Base-by-base conservation (phyloP, 2,888 invertebrate species). In the Drosophila austrosaltans region DNA sequence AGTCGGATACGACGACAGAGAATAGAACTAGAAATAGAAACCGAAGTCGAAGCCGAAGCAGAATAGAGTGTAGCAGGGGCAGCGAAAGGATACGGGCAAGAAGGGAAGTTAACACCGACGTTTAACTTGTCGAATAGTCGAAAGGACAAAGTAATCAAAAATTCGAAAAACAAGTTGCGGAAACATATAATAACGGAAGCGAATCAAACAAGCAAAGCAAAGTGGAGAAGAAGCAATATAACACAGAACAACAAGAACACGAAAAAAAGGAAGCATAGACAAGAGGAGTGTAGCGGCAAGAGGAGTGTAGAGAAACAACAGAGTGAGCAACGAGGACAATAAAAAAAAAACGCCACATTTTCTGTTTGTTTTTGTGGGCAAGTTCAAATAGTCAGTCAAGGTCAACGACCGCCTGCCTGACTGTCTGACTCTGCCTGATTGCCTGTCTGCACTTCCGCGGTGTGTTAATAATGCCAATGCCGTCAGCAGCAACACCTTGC, bases 111-210 rank as follows among this genome's bases (percentile, higher is more conserved):
- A 53, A 59, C 65, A 54, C 36, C 36, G 10, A 7, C 36, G 72
- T 72, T 70, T 36, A 36, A 75, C 78, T 77, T 78, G 75, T 78
- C 42, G 48, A 48, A 48, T 78, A 68, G 79, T 67, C 66, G 36
- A 22, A 48, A 74, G 66, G 68, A 63, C 70, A 74, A 69, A 78
- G 78, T 69, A 80, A 81, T 78, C 72, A 81, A 77, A 48, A 78
- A 71, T 63, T 79, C 57, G 69, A 64, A 77, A 77, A 73, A 72
- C 73, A 75, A 78, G 75, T 70, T 68, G 30, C 71, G 75, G 79
- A 75, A 77, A 69, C 58, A 77, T 60, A 63, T 53, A 20, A 54
- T 42, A 76, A 66, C 77, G 69, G 78, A 72, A 69, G 56, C 63
- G 42, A 39, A 28, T 58, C 48, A 60, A 53, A 20, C 58, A 72